Conservation (phyloP, 30 jellyfish, hydroid and myxozoan species). For the Catostylus mosaicus region DNA sequence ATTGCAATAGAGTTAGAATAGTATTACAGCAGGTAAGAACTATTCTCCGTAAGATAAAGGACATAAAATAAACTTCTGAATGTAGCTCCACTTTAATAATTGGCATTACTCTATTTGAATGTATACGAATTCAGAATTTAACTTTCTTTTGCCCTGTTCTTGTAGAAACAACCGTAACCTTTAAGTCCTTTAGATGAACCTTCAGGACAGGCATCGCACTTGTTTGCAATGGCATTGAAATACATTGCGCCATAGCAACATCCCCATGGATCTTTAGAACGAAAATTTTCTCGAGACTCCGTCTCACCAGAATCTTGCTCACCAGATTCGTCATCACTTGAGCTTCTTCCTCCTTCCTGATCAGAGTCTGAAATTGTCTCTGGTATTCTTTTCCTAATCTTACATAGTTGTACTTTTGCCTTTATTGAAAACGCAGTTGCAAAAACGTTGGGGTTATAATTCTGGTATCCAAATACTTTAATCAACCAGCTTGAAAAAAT, state of each 20-base stretch:
- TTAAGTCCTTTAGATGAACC: background rate
- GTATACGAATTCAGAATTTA: too few relatives aligned
- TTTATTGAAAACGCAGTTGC: background rate
- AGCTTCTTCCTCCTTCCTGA: background rate
- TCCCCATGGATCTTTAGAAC: background rate
- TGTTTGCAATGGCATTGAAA: background rate
- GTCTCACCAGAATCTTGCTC: background rate
- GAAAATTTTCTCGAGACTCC: background rate
- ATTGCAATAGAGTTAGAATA: too few relatives aligned
- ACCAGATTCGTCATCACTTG: background rate
- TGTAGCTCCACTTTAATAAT: too few relatives aligned
- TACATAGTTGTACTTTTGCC: conserved; percentile 1
- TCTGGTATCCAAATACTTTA: background rate
- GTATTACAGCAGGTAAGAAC: too few relatives aligned
- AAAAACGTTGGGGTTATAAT: background rate
- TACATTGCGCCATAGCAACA: background rate
- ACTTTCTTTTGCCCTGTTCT: too few relatives aligned
- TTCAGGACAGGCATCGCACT: background rate
- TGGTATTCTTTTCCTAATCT: background rate
- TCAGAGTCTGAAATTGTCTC: background rate
- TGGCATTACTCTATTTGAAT: too few relatives aligned
- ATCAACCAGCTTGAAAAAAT: background rate
- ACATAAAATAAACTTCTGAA: too few relatives aligned
- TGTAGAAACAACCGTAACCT: background rate
- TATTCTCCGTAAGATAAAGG: too few relatives aligned